Conservation (phyloP, 2,888 invertebrate genomes). For the Microdon myrmicae region DNA sequence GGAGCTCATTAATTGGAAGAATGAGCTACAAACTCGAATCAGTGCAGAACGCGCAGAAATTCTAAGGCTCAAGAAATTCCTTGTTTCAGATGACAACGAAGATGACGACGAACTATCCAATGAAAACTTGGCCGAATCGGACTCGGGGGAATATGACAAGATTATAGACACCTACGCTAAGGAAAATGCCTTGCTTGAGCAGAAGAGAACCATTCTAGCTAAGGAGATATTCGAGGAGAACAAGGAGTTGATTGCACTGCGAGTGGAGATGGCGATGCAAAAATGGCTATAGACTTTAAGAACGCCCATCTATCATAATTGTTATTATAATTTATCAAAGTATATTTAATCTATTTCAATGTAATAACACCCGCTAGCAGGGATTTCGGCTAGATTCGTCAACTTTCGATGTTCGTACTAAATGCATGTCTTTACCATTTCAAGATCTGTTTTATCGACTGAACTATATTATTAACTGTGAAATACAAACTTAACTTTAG, state of each 20-base stretch:
- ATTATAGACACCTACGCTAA: slow-evolving; percentile 70
- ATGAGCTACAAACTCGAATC: slow-evolving; percentile 76
- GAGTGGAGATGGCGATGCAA: slow-evolving; percentile 72
- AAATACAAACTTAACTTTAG: not conserved
- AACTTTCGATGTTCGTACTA: too few species aligned
- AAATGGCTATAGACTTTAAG: too few species aligned
- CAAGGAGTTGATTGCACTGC: slow-evolving; percentile 77
- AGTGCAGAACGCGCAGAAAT: slow-evolving; percentile 80
- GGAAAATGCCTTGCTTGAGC: slow-evolving; percentile 76
- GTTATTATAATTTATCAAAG: too few species aligned
- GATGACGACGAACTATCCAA: slow-evolving; percentile 62
- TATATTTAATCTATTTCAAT: too few species aligned
- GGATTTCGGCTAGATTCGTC: too few species aligned
- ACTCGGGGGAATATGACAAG: slow-evolving; percentile 67
- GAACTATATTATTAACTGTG: too few species aligned
- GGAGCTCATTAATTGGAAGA: slow-evolving; percentile 75
- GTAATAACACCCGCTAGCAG: slow-evolving; percentile 6
- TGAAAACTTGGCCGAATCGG: slow-evolving; percentile 26
- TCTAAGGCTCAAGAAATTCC: slow-evolving; percentile 71
- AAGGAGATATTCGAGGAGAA: slow-evolving; percentile 79
- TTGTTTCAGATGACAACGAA: slow-evolving; percentile 62
- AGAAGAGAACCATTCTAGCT: slow-evolving; percentile 74
- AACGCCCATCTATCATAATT: too few species aligned
- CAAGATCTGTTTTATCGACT: too few species aligned
- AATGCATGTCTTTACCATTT: too few species aligned